A percentile compares a stretch with the other conserved stretches of the same genome.
phyloP scores from a whole-genome alignment of 2,113 vertebrate species.

The Brachirus orientalis region DNA sequence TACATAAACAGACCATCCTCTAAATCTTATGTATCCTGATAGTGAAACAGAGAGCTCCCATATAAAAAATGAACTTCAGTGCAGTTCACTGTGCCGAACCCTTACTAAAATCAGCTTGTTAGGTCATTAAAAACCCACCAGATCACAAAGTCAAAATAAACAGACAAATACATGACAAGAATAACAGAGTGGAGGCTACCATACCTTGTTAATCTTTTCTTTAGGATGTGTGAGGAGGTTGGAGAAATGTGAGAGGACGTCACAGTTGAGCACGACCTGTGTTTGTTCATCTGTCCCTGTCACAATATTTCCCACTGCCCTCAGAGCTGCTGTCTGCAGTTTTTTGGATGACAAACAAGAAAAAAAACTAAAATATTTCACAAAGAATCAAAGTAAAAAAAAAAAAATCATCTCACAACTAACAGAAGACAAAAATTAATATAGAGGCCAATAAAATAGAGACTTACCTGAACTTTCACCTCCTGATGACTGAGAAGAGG shows the following conservation, averaged over 20 bases:
- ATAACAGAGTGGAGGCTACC: background rate
- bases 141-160: background rate
- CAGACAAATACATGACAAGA: background rate
- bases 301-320: constrained; percentile 98
- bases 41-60: background rate
- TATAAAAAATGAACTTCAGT: background rate
- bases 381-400: background rate
- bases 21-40: background rate
- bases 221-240: constrained; percentile 98
- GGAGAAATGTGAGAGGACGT: constrained; percentile 97
- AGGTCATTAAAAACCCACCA: background rate
- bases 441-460: background rate
- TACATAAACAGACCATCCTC: background rate
- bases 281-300: constrained; percentile 99
- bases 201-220: constrained; percentile 99
- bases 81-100: background rate
- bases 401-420: no score
- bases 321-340: constrained; percentile 93
- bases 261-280: constrained; percentile 98
- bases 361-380: background rate
- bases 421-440: background rate
- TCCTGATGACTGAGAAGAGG: constrained; percentile 98
- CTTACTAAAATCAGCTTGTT: background rate
- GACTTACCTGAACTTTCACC: constrained; percentile 96
- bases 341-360: background rate